Conservation (phyloP, 2,888 invertebrate genomes). For the Adineta ricciae region DNA sequence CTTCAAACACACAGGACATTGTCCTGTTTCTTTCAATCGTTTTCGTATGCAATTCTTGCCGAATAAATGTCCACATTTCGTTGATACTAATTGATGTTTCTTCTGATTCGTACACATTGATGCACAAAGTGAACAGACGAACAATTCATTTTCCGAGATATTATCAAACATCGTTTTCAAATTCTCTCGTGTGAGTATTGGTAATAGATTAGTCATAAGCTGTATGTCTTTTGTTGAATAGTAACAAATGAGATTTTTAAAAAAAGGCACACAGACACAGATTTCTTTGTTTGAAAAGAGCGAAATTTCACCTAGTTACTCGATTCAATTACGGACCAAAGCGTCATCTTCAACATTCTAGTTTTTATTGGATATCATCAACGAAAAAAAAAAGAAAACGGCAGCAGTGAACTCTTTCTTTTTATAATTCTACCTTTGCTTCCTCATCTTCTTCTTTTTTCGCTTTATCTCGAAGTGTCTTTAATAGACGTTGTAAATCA, state of each 20-base stretch:
- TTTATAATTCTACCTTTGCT: not conserved
- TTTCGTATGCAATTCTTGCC: constrained; percentile 15
- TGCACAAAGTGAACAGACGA: not conserved
- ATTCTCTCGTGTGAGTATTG: not conserved
- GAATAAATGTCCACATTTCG: constrained; percentile 16
- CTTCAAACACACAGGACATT: not conserved
- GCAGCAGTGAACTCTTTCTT: not conserved
- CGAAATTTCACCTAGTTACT: not conserved
- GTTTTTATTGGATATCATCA: not conserved
- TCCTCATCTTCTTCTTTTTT: not conserved
- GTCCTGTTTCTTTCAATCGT: not conserved
- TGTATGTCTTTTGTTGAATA: not conserved
- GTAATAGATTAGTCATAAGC: not conserved
- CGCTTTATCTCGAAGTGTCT: not conserved
- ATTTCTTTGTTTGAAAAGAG: not conserved
- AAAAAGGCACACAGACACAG: not conserved
- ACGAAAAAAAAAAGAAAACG: not conserved
- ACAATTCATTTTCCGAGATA: constrained; percentile 12
- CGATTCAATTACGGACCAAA: not conserved
- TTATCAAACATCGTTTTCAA: not conserved
- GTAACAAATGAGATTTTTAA: not conserved
- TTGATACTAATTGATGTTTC: constrained; percentile 18
- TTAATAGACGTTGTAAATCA: not conserved
- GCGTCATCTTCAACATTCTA: not conserved
- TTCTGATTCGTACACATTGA: not conserved